Conservation (phyloP, 1,140 invertebrate genomes). For the Odontomachus brunneus region DNA sequence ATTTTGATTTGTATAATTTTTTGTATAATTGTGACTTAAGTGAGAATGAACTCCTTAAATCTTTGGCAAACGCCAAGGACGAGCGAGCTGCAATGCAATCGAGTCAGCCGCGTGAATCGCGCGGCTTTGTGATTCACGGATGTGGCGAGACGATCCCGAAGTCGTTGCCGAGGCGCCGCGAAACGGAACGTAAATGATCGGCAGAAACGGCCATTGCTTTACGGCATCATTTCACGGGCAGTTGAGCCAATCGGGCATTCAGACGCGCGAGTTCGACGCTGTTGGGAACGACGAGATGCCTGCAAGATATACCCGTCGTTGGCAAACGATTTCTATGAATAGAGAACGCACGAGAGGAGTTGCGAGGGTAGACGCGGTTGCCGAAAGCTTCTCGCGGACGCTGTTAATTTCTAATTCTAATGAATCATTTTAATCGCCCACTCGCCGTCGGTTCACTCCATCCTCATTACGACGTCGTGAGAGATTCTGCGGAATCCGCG, state of each 20-base stretch:
- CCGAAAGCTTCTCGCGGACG: neutral
- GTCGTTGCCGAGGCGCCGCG: neutral
- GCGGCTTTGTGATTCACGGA: conserved; percentile 10
- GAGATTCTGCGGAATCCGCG: neutral
- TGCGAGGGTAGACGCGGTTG: neutral
- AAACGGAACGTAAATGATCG: conserved; percentile 48
- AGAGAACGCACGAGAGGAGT: neutral
- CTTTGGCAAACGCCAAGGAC: neutral
- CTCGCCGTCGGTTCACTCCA: too few relatives aligned
- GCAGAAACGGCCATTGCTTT: conserved; percentile 38
- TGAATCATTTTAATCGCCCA: conserved; percentile 17
- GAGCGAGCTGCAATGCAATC: neutral
- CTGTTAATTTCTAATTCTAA: neutral
- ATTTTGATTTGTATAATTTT: too few relatives aligned
- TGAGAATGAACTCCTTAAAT: too few relatives aligned
- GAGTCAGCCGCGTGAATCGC: neutral
- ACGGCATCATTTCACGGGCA: conserved; percentile 51
- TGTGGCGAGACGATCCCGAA: conserved; percentile 11
- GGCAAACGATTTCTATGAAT: conserved; percentile 2
- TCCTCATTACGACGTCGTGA: neutral
- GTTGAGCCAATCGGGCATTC: conserved; percentile 45
- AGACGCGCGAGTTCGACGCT: neutral
- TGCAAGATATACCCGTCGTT: conserved; percentile 15
- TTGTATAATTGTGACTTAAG: too few relatives aligned
- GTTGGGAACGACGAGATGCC: conserved; percentile 27